phyloP scores from a whole-genome alignment of 2,797 vertebrate species.

The Pantherophis vulpinus region DNA sequence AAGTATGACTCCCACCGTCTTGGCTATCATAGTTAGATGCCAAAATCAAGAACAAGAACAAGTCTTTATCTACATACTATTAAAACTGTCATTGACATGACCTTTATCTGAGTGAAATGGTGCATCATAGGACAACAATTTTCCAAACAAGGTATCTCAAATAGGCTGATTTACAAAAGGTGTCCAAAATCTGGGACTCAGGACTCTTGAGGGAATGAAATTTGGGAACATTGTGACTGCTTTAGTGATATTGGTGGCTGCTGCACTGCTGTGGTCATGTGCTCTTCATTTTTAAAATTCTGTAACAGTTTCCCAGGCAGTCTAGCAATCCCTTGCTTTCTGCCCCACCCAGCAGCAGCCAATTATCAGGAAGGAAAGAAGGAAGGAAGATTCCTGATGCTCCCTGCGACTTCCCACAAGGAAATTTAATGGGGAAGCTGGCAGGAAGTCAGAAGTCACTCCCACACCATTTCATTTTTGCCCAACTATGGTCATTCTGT shows the following conservation, averaged over 20 bases:
- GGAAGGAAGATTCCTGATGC: background rate
- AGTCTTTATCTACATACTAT: background rate
- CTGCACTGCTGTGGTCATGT: background rate
- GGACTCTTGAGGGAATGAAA: background rate
- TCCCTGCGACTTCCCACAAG: background rate
- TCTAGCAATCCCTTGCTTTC: background rate
- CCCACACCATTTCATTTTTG: background rate
- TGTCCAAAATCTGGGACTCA: background rate
- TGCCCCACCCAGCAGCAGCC: background rate
- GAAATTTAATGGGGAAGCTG: background rate
- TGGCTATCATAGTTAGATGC: background rate
- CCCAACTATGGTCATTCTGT: background rate
- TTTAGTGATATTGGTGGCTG: background rate
- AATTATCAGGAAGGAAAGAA: background rate
- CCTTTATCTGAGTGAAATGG: background rate
- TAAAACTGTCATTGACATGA: background rate
- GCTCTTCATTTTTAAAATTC: background rate
- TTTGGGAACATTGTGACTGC: background rate
- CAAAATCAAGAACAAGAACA: background rate
- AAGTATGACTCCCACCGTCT: background rate
- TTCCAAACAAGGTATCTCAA: background rate
- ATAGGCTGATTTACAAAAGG: background rate
- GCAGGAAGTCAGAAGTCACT: background rate
- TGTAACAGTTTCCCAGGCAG: background rate
- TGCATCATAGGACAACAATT: background rate